These are phyloP conservation scores for Cactoblastis cactorum DNA, from an alignment of 2,888 invertebrate genomes.

Conservation along the genomic window DNA sequence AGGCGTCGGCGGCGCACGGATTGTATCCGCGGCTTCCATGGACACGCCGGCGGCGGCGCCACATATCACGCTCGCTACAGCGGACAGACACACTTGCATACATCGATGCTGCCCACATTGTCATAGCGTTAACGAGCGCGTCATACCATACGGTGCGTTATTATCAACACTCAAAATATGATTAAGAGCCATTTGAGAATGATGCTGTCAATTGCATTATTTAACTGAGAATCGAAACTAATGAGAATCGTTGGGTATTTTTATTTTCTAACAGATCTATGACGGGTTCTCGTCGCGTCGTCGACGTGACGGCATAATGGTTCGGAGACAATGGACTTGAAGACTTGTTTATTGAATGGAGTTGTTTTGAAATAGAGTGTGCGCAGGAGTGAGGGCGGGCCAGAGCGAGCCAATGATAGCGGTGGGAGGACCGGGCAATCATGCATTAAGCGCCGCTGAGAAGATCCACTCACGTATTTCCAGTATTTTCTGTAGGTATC, in stretches of 20 bases:
- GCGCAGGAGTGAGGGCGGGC: constrained; percentile 73
- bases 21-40: constrained; percentile 54
- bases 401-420: constrained; percentile 65
- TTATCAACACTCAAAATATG: neutral
- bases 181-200: constrained; percentile 7
- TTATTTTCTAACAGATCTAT: constrained; percentile 62
- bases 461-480: constrained; percentile 52
- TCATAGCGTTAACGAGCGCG: constrained; percentile 36
- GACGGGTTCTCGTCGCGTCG: constrained; percentile 54
- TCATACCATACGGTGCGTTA: constrained; percentile 20
- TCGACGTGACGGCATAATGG: constrained; percentile 65
- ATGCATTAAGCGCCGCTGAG: constrained; percentile 53
- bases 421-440: constrained; percentile 73
- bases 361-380: constrained; percentile 70
- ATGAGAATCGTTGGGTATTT: constrained; percentile 42
- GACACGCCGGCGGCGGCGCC: constrained; percentile 54
- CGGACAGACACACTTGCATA: constrained; percentile 30
- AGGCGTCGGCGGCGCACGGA: constrained; percentile 63
- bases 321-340: constrained; percentile 70
- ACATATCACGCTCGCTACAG: constrained; percentile 48
- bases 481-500: constrained; percentile 38
- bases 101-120: constrained; percentile 37
- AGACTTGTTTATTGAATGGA: constrained; percentile 77
- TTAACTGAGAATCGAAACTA: constrained; percentile 31
- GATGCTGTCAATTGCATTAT: constrained; percentile 23